Base-by-base conservation (phyloP, 2,113 vertebrate genomes). In the Malaclemys terrapin region DNA sequence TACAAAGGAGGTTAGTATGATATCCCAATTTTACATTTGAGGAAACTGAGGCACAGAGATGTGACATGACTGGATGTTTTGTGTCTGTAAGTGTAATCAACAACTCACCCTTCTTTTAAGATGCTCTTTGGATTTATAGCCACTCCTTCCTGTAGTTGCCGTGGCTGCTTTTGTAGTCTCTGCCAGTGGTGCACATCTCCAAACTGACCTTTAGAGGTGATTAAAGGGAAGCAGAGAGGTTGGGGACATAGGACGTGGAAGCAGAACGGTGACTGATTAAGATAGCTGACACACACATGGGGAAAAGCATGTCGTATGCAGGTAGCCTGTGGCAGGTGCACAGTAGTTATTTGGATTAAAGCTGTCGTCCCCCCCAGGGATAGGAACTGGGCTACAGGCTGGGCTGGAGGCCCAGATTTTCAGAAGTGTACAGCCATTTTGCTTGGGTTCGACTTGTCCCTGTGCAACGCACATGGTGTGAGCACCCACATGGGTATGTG, bases 291-390 rank as follows among this genome's bases (percentile, higher is more conserved):
- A 69, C 17, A n/a, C 3, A 8, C 8, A 69, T 16, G 35, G 65
- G 65, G 35, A 35, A 62, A 69, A n/a, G 65, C 35, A 19, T 69
- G 7, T 12, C 12, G 35, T 69, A 69, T 31, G 65, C n/a, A 69
- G 17, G 65, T n/a, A 69, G 65, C 65, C 65, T n/a, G 35, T n/a
- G 35, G 31, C 56, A 57, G 35, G 65, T 22, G 35, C 35, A 69
- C n/a, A n/a, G 56, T 69, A n/a, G 65, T 31, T 69, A n/a, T 69
- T 69, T 69, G 16, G 35, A 69, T 69, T n/a, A n/a, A 69, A n/a
- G 8, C 11, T 69, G 8, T n/a, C 5, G 2, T n/a, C 6, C 19
- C 3, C 31, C 62, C 16, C 2, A 3, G 7, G 31, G 62, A 69
- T 16, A 69, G 62, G 35, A 69, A 69, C 62, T 17, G 35, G 31